Evolutionary conservation across 2,888 invertebrate genomes (phyloP).

Genomic region (Synanthedon vespiformis): DNA sequence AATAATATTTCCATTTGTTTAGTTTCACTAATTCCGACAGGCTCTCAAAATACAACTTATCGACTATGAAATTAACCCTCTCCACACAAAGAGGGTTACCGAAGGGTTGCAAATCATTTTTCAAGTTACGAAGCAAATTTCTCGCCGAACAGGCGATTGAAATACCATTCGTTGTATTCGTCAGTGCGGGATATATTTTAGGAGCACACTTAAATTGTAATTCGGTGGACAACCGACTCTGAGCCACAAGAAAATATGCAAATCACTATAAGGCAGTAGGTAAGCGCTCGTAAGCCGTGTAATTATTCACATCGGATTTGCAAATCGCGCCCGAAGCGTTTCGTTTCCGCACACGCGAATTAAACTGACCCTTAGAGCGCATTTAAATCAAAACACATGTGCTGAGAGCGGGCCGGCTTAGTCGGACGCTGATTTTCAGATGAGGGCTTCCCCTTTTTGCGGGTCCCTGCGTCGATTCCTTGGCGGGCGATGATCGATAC

Average conservation of each 20-base stretch:
- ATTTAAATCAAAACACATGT: slow-evolving; percentile 69
- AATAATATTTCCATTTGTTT: slow-evolving; percentile 12
- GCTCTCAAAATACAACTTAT: slow-evolving; percentile 15
- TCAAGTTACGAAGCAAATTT: slow-evolving; percentile 13
- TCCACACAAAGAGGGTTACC: slow-evolving; percentile 7
- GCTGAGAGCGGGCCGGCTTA: slow-evolving; percentile 62
- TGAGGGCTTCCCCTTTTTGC: slow-evolving; percentile 66
- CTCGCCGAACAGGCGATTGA: neutral
- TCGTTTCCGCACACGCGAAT: slow-evolving; percentile 53
- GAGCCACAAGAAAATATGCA: slow-evolving; percentile 69
- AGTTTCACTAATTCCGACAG: slow-evolving; percentile 18
- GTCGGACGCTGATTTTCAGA: slow-evolving; percentile 64
- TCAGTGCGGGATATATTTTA: neutral
- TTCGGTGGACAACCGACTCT: slow-evolving; percentile 30
- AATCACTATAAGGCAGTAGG: slow-evolving; percentile 68
- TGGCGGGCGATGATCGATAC: slow-evolving; percentile 68
- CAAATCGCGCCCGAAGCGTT: slow-evolving; percentile 62
- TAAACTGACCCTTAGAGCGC: slow-evolving; percentile 64
- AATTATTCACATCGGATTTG: slow-evolving; percentile 70
- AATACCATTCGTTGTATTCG: neutral
- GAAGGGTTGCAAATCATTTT: slow-evolving; percentile 14
- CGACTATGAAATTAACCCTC: slow-evolving; percentile 19
- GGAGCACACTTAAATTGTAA: slow-evolving; percentile 8
- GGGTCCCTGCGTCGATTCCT: slow-evolving; percentile 69
- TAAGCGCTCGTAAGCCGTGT: slow-evolving; percentile 67